A percentile compares a stretch with the other conserved stretches of the same genome.
Evolutionary conservation across 2,797 vertebrate species (phyloP).

Genomic region (Lepus oiostolus): DNA sequence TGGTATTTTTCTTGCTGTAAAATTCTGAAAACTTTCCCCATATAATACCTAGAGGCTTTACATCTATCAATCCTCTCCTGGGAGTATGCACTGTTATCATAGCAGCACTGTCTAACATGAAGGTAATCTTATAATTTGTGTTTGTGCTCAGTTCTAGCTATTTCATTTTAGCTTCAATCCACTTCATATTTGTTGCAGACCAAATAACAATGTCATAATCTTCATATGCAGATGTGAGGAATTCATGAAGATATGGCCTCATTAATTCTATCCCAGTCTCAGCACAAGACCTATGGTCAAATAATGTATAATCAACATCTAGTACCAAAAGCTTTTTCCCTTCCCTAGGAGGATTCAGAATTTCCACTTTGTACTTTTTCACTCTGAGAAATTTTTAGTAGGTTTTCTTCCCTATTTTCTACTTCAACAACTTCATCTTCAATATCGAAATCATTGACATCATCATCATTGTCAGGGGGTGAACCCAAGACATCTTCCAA

Average conservation of each 20-base stretch:
- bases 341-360: constrained; percentile 96
- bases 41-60: constrained; percentile 98
- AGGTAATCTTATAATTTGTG: constrained; percentile 98
- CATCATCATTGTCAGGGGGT: constrained; percentile 98
- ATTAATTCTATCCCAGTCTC: constrained; percentile 98
- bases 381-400: constrained; percentile 98
- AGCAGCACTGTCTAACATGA: constrained; percentile 99
- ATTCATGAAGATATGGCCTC: constrained; percentile 98
- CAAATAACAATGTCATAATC: constrained; percentile 99
- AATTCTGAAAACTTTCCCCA: constrained; percentile 98
- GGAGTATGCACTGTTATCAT: constrained; percentile 99
- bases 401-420: constrained; percentile 99
- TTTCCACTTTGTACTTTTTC: constrained; percentile 98
- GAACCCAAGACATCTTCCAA: constrained; percentile 99
- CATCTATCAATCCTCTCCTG: constrained; percentile 97
- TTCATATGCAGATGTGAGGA: constrained; percentile 98
- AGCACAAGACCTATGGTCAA: constrained; percentile 99
- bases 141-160: constrained; percentile 98
- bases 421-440: constrained; percentile 99
- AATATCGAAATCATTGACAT: constrained; percentile 99
- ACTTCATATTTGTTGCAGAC: constrained; percentile 99
- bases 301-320: constrained; percentile 98
- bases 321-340: constrained; percentile 97
- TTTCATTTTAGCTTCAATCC: constrained; percentile 99
- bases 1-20: constrained; percentile 98